Evolutionary conservation across 2,113 vertebrate species (phyloP).

Genomic region (Pica pica): DNA sequence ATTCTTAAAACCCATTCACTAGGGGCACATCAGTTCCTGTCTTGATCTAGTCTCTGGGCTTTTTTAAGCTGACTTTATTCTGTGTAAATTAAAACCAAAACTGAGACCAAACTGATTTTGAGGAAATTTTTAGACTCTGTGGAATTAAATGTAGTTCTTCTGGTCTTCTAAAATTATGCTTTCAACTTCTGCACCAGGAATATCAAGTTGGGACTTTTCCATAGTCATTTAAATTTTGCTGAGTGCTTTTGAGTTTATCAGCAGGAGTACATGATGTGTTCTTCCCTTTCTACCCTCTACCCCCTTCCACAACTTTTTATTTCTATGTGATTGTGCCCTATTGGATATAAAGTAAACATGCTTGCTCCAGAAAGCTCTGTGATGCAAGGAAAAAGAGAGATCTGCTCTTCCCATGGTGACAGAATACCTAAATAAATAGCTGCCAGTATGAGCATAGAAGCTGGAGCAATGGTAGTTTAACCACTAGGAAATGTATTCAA

Average conservation of each 20-base stretch:
- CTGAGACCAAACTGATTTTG: neutral
- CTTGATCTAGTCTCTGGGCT: neutral
- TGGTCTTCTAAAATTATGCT: neutral
- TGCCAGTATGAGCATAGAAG: neutral
- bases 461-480: neutral
- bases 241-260: neutral
- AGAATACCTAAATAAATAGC: constrained; percentile 18
- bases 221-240: neutral
- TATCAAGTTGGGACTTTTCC: neutral
- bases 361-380: neutral
- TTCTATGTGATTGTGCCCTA: neutral
- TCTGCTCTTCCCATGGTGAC: neutral
- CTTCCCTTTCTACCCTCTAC: neutral
- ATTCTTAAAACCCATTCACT: neutral
- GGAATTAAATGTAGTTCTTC: neutral
- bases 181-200: neutral
- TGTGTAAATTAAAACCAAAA: neutral
- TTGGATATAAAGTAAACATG: constrained; percentile 1
- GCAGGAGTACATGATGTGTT: neutral
- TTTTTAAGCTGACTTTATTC: neutral
- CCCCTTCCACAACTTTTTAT: neutral
- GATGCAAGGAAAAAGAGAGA: neutral
- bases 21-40: neutral
- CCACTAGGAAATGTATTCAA: neutral
- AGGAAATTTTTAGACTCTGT: neutral